These are phyloP conservation scores for Eupithecia pulchellata DNA, from an alignment of 2,888 invertebrate species.

Conservation along the genomic window DNA sequence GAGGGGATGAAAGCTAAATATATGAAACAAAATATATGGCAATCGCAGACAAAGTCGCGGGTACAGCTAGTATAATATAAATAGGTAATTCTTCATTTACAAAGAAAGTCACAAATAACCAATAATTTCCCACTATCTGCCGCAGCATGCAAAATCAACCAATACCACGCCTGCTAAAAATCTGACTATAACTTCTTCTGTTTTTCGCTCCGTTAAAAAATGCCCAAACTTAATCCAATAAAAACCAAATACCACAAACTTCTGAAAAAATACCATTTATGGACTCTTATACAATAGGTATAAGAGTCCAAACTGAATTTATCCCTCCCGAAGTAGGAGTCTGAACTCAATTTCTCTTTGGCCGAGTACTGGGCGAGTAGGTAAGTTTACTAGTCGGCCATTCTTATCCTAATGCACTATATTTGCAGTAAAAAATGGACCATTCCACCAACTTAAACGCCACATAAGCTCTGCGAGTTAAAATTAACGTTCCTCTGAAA, in stretches of 20 bases:
- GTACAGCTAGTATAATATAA: no score
- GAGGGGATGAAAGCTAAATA: no score
- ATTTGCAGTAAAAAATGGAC: slow-evolving; percentile 47
- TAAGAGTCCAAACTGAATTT: not conserved
- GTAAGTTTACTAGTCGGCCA: slow-evolving; percentile 19
- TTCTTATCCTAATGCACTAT: slow-evolving; percentile 24
- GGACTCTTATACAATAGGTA: no score
- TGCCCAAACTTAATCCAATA: not conserved
- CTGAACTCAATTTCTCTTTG: not conserved
- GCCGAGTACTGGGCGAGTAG: slow-evolving; percentile 10
- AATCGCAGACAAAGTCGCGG: no score
- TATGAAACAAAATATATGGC: no score
- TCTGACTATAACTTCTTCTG: not conserved
- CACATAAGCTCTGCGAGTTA: slow-evolving; percentile 46
- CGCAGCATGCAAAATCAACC: no score
- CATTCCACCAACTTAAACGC: slow-evolving; percentile 48
- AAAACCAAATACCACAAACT: not conserved
- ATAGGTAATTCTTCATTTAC: no score
- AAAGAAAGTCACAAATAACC: no score
- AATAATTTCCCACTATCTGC: no score
- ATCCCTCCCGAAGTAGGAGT: not conserved
- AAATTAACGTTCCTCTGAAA: slow-evolving; percentile 55
- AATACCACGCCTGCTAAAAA: no score
- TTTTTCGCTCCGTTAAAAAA: not conserved
- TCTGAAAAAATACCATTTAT: not conserved